phyloP scores from a whole-genome alignment of 2,888 invertebrate genomes.

The Caenorhabditis sp. region DNA sequence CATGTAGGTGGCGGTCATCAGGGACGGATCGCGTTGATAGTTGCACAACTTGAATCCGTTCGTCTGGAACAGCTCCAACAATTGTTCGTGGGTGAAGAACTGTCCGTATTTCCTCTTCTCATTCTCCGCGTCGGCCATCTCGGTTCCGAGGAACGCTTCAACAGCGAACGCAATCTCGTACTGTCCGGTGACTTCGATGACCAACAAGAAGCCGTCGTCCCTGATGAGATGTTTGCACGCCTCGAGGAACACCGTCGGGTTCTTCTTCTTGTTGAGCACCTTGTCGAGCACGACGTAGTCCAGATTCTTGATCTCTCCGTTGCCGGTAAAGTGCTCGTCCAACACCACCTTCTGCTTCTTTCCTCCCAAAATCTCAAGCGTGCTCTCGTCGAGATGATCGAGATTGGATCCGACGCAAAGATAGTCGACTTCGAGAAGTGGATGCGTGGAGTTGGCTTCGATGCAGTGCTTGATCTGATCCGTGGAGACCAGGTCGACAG shows the following conservation, averaged over 20 bases:
- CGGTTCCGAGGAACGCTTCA: constrained; percentile 67
- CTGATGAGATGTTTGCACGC: constrained; percentile 71
- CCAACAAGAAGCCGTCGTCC: constrained; percentile 80
- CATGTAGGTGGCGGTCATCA: constrained; percentile 73
- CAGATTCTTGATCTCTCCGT: constrained; percentile 73
- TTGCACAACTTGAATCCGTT: constrained; percentile 77
- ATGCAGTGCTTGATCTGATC: constrained; percentile 72
- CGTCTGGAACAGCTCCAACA: constrained; percentile 71
- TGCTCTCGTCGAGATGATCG: constrained; percentile 76
- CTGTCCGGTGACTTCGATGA: constrained; percentile 80
- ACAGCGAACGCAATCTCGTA: constrained; percentile 72
- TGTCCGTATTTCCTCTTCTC: constrained; percentile 65
- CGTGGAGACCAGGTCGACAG: constrained; percentile 74
- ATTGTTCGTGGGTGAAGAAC: constrained; percentile 73
- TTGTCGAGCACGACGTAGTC: constrained; percentile 77
- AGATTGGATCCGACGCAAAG: constrained; percentile 60
- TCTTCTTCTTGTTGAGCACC: constrained; percentile 73
- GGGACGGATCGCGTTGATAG: constrained; percentile 69
- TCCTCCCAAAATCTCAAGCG: constrained; percentile 74
- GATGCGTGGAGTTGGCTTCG: constrained; percentile 75
- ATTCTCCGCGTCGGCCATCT: constrained; percentile 59
- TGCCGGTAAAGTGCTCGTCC: constrained; percentile 67
- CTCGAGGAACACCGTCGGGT: constrained; percentile 73
- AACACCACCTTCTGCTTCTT: constrained; percentile 67
- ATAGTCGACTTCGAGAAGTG: constrained; percentile 73